A percentile compares a stretch with the other conserved stretches of the same genome.
Conservation (phyloP, 2,113 vertebrate genomes). For the Limanda limanda region DNA sequence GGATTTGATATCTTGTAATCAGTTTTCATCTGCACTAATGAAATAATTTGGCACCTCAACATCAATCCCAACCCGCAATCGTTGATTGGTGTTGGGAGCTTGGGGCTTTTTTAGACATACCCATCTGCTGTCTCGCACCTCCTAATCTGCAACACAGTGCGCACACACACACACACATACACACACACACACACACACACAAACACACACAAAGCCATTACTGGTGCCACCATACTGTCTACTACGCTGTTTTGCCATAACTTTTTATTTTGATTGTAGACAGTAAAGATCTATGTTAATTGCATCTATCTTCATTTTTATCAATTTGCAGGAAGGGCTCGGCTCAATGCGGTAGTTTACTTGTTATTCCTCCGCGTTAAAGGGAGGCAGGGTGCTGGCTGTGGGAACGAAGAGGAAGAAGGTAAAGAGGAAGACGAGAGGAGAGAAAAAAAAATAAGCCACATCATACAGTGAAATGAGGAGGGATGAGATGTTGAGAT, state of each 20-base stretch:
- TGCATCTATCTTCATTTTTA: conserved; percentile 15
- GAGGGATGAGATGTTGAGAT: conserved; percentile 52
- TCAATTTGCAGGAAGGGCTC: background rate
- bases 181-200: conserved; percentile 38
- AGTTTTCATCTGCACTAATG: conserved; percentile 58
- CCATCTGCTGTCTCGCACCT: conserved; percentile 87
- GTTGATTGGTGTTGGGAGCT: conserved; percentile 71
- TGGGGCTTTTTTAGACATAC: conserved; percentile 80
- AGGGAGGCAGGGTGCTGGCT: conserved; percentile 43
- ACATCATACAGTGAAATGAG: conserved; percentile 36
- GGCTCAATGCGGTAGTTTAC: conserved; percentile 37
- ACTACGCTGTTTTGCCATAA: conserved; percentile 24
- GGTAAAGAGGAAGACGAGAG: conserved; percentile 6
- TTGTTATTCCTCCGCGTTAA: conserved; percentile 62
- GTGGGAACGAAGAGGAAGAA: conserved; percentile 39
- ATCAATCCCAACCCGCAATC: conserved; percentile 55
- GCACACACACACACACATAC: conserved; percentile 30
- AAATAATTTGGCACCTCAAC: conserved; percentile 68
- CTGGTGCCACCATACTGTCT: conserved; percentile 35
- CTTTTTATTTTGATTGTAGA: background rate
- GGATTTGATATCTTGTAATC: conserved; percentile 35
- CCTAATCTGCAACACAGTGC: conserved; percentile 75
- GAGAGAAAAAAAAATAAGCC: conserved; percentile 15
- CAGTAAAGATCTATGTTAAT: conserved; percentile 15
- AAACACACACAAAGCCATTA: conserved; percentile 22